Base-by-base conservation (phyloP, 1,140 invertebrate genomes). In the Brachionus rubens region DNA sequence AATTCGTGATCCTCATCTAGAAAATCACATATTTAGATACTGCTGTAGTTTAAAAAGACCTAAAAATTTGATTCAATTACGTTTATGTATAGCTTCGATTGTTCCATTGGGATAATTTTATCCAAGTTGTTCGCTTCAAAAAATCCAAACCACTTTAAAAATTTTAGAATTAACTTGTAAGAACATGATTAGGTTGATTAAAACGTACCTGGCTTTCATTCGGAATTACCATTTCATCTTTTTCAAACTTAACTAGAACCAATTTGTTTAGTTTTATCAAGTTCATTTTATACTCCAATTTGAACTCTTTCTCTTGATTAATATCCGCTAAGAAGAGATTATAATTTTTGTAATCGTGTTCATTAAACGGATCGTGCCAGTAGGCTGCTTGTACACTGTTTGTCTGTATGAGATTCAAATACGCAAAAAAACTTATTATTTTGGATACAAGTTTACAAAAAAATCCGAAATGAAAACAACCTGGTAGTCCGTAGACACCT, bases 281-380 rank as follows among this genome's bases (percentile, higher is more conserved):
- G 82, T 96, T 97, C 1, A 87, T 81, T 67, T 89, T 88, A 80
- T 90, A 90, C 0, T 79, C 83, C 41, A 81, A 67, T 81, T 89
- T 90, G 77, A 82, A 88, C 68, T 79, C 76, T 83, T 86, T 41
- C n/a, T 97, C 96, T 83, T 98, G 97, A 85, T 99, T 99, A 47
- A 99, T 96, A 78, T 99, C 95, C 0, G 94, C 89, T 6, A 99
- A 83, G 81, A 99, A 99, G 24, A 91, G 87, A 83, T 91, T 97
- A 30, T 89, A 87, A 3, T 88, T 81, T 99, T 36, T 86, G 84
- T 3, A 89, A 86, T 83, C 93, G 91, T 80, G 93, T 87, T 67
- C 59, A 2, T 68, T 67, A 12, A 93, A 81, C 0, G 96, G 95
- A 88, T 98, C 93, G 82, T 99, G 96, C 96, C 97, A 99, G 83